Percentiles rank a stretch among this genome's conserved stretches.
phyloP scores from a whole-genome alignment of 2,113 vertebrate genomes.

The Amphiprion ocellaris region DNA sequence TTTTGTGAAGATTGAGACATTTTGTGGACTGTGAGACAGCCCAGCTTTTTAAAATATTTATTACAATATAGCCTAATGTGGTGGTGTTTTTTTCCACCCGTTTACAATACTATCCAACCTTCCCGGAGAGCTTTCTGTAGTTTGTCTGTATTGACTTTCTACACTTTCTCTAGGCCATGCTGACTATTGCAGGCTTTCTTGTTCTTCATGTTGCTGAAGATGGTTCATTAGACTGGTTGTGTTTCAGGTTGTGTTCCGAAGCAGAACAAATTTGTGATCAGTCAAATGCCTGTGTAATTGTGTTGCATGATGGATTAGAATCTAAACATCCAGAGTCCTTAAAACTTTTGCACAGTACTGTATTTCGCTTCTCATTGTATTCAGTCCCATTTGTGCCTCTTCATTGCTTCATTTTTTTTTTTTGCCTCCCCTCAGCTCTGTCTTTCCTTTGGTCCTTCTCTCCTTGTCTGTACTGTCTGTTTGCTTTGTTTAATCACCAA shows the following conservation, averaged over 20 bases:
- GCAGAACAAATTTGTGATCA: constrained; percentile 15
- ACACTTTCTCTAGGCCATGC: neutral
- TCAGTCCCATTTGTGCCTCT: neutral
- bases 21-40: neutral
- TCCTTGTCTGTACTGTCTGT: constrained; percentile 55
- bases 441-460: constrained; percentile 22
- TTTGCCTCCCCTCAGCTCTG: constrained; percentile 14
- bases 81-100: neutral
- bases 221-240: neutral
- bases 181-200: neutral
- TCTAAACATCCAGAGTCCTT: neutral
- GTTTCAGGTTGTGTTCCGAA: neutral
- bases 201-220: neutral
- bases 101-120: neutral
- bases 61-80: too few species aligned
- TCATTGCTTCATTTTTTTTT: neutral
- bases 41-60: neutral
- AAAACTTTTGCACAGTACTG: neutral
- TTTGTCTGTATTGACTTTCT: neutral
- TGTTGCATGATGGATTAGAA: neutral
- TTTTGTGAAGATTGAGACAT: neutral
- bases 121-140: neutral
- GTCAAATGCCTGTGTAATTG: neutral
- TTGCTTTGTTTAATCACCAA: constrained; percentile 71
- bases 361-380: neutral